phyloP scores from a whole-genome alignment of 2,113 vertebrate species.

The Pleuronectes platessa region DNA sequence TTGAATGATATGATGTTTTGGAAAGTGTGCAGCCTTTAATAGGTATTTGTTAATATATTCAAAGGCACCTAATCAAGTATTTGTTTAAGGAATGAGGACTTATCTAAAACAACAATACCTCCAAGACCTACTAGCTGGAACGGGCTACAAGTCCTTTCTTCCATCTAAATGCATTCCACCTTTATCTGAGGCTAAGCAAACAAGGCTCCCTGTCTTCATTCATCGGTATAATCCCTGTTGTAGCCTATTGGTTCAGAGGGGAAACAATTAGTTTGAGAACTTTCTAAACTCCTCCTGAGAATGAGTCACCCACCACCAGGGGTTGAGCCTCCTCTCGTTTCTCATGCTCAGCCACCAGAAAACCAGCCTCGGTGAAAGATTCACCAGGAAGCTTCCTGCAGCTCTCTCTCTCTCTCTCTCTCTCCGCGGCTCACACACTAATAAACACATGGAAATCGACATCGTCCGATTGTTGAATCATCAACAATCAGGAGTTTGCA shows the following conservation, averaged over 20 bases:
- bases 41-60: too few relatives aligned
- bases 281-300: constrained; percentile 19
- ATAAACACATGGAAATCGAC: too few relatives aligned
- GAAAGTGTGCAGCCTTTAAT: too few relatives aligned
- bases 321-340: constrained; percentile 5
- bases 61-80: too few relatives aligned
- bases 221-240: constrained; percentile 12
- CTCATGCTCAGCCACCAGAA: constrained; percentile 6
- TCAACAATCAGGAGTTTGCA: too few relatives aligned
- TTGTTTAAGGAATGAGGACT: too few relatives aligned
- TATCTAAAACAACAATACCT: background rate
- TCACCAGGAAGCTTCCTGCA: too few relatives aligned
- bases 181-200: constrained; percentile 27
- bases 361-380: background rate
- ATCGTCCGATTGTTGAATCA: too few relatives aligned
- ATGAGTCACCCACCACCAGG: background rate
- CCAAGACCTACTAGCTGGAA: background rate
- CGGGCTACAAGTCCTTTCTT: background rate
- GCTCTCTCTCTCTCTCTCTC: too few relatives aligned
- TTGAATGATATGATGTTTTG: too few relatives aligned
- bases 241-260: constrained; percentile 25
- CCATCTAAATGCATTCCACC: constrained; percentile 18
- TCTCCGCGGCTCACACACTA: too few relatives aligned
- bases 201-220: constrained; percentile 22
- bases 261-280: constrained; percentile 29